Evolutionary conservation across 2,888 invertebrate genomes (phyloP).

Genomic region (Cryptocephalus moraei): DNA sequence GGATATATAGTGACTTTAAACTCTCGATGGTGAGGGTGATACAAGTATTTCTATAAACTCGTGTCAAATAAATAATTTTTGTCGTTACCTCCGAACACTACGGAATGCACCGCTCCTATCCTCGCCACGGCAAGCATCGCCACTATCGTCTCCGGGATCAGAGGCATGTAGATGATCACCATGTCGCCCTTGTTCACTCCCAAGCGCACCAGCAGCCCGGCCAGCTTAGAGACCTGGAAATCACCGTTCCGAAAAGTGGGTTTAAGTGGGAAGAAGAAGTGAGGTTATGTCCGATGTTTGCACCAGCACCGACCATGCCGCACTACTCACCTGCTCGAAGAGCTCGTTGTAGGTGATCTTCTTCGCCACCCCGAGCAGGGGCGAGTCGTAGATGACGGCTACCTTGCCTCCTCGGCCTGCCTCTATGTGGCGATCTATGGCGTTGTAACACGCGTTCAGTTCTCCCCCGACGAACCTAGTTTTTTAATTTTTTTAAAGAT

Average conservation of each 20-base stretch:
- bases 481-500: no score
- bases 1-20: no score
- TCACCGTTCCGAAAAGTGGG: no score
- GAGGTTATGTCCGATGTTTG: no score
- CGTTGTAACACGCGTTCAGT: conserved; percentile 87
- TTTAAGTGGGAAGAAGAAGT: no score
- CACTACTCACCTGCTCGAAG: conserved; percentile 55
- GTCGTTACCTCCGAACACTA: conserved; percentile 77
- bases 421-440: conserved; percentile 79
- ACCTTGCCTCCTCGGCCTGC: conserved; percentile 66
- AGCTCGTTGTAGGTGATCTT: conserved; percentile 75
- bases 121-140: conserved; percentile 83
- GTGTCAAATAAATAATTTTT: no score
- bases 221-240: conserved; percentile 49
- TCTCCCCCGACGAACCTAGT: conserved; percentile 86
- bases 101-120: conserved; percentile 85
- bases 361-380: conserved; percentile 65
- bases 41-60: no score
- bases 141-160: conserved; percentile 82
- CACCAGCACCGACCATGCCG: no score
- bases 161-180: conserved; percentile 90
- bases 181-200: conserved; percentile 76
- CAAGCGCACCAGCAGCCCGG: conserved; percentile 65
- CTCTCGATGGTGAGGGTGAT: no score
- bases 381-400: conserved; percentile 86